phyloP scores from a whole-genome alignment of 2,797 vertebrate species.

The Bradypus variegatus region DNA sequence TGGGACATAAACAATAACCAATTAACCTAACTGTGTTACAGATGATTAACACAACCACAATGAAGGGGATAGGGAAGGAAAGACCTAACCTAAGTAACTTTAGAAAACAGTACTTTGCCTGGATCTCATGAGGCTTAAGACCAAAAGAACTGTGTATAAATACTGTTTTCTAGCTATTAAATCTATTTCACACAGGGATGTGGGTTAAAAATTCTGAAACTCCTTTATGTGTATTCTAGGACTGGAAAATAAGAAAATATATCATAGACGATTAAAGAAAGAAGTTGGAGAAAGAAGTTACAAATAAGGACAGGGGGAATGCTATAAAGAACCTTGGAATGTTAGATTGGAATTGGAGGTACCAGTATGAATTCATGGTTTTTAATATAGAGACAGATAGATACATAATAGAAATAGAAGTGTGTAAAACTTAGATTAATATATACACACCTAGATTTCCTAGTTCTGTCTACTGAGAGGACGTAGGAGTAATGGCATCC shows the following conservation, averaged over 20 bases:
- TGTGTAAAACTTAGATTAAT: neutral
- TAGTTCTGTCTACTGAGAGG: neutral
- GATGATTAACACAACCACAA: neutral
- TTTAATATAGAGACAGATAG: neutral
- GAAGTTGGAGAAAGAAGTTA: neutral
- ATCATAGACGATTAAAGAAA: neutral
- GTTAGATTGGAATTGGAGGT: neutral
- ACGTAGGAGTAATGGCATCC: neutral
- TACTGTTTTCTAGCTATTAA: neutral
- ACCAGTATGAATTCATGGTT: neutral
- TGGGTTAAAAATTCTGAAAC: neutral
- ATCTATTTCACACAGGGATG: neutral
- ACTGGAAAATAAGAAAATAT: neutral
- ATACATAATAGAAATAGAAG: neutral
- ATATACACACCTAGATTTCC: neutral
- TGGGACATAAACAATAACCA: neutral
- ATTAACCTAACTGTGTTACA: neutral
- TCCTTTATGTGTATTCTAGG: neutral
- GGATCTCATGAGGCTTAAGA: neutral
- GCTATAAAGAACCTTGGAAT: neutral
- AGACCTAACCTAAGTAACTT: neutral
- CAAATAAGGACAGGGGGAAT: neutral
- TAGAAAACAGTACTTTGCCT: neutral
- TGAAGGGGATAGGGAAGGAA: neutral
- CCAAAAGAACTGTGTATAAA: neutral